Base-by-base conservation (phyloP, 1,140 invertebrate species). In the Drosophila parvula region DNA sequence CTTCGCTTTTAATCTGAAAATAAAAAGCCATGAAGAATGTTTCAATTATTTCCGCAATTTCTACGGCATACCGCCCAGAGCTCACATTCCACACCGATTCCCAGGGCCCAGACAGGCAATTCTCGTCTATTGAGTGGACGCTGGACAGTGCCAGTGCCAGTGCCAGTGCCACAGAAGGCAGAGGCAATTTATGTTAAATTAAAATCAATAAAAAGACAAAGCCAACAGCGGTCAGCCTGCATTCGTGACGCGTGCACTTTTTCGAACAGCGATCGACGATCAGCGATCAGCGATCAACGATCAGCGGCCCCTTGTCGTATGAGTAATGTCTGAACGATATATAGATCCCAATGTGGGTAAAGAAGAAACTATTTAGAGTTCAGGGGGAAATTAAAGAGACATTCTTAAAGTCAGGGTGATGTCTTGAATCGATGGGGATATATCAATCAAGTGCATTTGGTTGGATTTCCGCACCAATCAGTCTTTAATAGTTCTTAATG, bases 1-100 rank as follows among this genome's bases (percentile, higher is more conserved):
- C 93, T 80, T 94, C 93, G 83, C 94, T 93, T 71, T 92, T 93
- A 16, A 94, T 81, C 94, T 94, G 79, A 14, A 91, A 67, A 16
- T 22, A 18, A 7, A 59, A 53, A 53, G 12, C 28, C 44, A 69
- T 47, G n/a, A 67, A 47, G 53, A 61, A 61, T 28, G 36, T 64
- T 59, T 64, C 8, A 22, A 71, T 59, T 36, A 57, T 58, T 74
- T 83, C 69, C 74, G 79, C 69, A 64, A 38, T 48, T 27, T 50
- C 11, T 51, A 41, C 38, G 22, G 5, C 45, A 59, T 36, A 60
- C 30, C 22, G 8, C 14, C 22, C 32, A 51, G 51, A 55, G 38
- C 53, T 51, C 32, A 51, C 40, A 74, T 73, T 73, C 70, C 45
- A 40, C 60, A 10, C 70, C 38, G 43, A 74, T 62, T 63, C 58